These are phyloP conservation scores for Drosophila limbata DNA, from an alignment of 2,888 invertebrate genomes.

Conservation along the genomic window DNA sequence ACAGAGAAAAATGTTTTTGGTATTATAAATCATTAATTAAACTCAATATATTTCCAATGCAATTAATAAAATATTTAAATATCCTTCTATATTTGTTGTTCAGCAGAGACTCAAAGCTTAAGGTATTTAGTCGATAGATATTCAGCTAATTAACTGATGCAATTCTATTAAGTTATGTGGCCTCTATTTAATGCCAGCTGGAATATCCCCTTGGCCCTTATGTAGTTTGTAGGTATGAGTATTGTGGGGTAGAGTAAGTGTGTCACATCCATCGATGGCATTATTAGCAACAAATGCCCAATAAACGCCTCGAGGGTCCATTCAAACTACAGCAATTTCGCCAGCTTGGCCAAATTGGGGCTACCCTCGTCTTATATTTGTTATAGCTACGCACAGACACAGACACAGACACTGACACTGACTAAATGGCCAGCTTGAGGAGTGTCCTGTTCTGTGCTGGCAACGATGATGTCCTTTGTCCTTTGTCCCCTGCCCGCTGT, in stretches of 20 bases:
- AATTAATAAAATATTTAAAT: too few species aligned
- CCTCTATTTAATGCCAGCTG: neutral
- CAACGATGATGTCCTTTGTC: slow-evolving; percentile 6
- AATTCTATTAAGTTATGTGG: slow-evolving; percentile 7
- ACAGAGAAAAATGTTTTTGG: too few species aligned
- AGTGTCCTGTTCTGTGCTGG: slow-evolving; percentile 13
- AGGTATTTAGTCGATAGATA: neutral
- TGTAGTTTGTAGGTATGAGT: neutral
- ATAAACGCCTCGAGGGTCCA: slow-evolving; percentile 57
- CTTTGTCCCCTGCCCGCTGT: slow-evolving; percentile 58
- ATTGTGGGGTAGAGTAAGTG: slow-evolving; percentile 2
- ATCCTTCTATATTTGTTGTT: too few species aligned
- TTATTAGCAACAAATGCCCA: slow-evolving; percentile 75
- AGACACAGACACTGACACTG: slow-evolving; percentile 37
- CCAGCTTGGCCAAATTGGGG: slow-evolving; percentile 69
- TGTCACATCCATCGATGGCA: slow-evolving; percentile 75
- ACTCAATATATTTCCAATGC: too few species aligned
- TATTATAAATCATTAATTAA: too few species aligned
- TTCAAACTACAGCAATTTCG: slow-evolving; percentile 59
- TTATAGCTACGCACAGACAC: slow-evolving; percentile 17
- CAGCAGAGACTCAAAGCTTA: too few species aligned
- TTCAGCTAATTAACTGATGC: slow-evolving; percentile 15
- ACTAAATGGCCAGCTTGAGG: slow-evolving; percentile 60
- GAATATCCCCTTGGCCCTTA: neutral
- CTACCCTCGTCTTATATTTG: slow-evolving; percentile 63